Evolutionary conservation across 2,113 vertebrate species (phyloP), one percentile per base, ranked within the genome.

Genomic region (Paralichthys olivaceus): DNA sequence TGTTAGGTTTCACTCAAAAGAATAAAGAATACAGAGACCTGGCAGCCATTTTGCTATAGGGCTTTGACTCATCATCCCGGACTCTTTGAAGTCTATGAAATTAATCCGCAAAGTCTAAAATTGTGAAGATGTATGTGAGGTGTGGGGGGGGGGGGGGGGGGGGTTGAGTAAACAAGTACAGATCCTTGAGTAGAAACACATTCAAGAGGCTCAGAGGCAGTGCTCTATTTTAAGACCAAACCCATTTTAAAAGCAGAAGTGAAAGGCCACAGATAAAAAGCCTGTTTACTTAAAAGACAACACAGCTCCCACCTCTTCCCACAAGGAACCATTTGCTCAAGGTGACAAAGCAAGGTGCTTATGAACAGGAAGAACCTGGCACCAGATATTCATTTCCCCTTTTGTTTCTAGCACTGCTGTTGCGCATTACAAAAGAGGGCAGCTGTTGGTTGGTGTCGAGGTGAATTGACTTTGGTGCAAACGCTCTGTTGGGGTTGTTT

Each of bases 11-110:
- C 69, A 58, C 56, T 61, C 45, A 29, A 4, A 58, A 53, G 51
- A 20, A 22, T 28, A 58, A 34, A 61, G 40, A n/a, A 66, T 19
- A 28, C 32, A 3, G 22, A 55, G 25, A 51, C 17, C 4, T 47
- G 65, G 75, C 54, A 65, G 79, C 77, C 87, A 87, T 89, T 87
- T 86, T 84, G 58, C 60, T 64, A 34, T 20, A 32, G 32, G 60
- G 47, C 53, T 79, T 32, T 20, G n/a, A 68, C 13, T 40, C 19
- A 43, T 55, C 15, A 51, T 17, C n/a, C 56, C 13, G 49, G 32
- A 61, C 20, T 28, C 11, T 40, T 60, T 8, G 1, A 34, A 12
- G 4, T 14, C 65, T 2, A 53, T 29, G n/a, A 69, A 45, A 63
- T 26, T 2, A 34, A 23, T 13, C 1, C 11, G 28, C 57, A 6